Evolutionary conservation across 2,797 vertebrate species (phyloP).

Genomic region (Buphagus erythrorhynchus): DNA sequence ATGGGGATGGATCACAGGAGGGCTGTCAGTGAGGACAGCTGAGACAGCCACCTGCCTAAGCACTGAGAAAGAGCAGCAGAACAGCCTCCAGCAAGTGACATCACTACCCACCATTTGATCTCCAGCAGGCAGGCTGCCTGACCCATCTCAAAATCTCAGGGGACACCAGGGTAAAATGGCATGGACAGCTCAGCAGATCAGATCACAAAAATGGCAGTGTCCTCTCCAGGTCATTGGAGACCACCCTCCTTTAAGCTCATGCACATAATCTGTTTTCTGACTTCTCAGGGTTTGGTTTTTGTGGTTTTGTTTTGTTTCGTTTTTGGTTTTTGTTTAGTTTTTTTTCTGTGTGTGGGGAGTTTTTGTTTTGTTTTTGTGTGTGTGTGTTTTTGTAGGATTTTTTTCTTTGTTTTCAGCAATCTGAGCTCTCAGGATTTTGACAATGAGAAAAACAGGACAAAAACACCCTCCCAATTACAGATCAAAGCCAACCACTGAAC

Average conservation of each 20-base stretch:
- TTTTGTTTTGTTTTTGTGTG: not conserved
- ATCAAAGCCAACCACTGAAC: not conserved
- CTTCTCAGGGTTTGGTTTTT: no score
- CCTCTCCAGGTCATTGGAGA: not conserved
- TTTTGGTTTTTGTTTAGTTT: not conserved
- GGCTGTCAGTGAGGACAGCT: accelerated
- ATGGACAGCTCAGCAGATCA: not conserved
- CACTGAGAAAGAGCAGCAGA: not conserved
- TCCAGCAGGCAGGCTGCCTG: accelerated
- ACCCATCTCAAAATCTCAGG: not conserved
- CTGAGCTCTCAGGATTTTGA: accelerated
- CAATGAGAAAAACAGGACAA: not conserved
- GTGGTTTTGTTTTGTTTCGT: not conserved
- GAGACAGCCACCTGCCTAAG: not conserved
- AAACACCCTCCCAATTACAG: not conserved
- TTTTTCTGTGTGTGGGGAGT: no score
- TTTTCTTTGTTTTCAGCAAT: not conserved
- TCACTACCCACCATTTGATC: not conserved
- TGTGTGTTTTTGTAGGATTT: not conserved
- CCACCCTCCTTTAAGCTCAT: not conserved
- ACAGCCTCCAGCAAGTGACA: not conserved
- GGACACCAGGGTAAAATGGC: not conserved
- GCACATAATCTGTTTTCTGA: not conserved
- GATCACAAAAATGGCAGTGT: not conserved
- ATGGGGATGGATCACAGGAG: accelerated